These are phyloP conservation scores for Habroteleia sp. DNA, from an alignment of 2,888 invertebrate species.

Conservation along the genomic window DNA sequence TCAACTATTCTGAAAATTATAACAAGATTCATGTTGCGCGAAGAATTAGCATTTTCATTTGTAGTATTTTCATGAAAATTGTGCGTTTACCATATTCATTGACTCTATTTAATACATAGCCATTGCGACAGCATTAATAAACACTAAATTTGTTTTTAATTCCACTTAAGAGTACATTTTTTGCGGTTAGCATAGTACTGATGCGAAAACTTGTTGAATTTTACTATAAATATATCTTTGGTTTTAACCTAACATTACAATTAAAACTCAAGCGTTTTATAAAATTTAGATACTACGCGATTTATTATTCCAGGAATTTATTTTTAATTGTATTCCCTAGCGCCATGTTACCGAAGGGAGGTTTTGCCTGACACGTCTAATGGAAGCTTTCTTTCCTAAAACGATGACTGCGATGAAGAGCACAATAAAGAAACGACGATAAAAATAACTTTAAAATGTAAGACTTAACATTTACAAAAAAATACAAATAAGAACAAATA, in stretches of 20 bases:
- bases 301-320: slow-evolving; percentile 63
- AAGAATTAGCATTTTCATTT: slow-evolving; percentile 45
- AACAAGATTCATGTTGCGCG: slow-evolving; percentile 36
- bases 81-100: slow-evolving; percentile 47
- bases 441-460: slow-evolving; percentile 19
- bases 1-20: slow-evolving; percentile 55
- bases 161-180: slow-evolving; percentile 1
- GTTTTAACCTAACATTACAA: slow-evolving; percentile 33
- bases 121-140: slow-evolving; percentile 20
- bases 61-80: slow-evolving; percentile 44
- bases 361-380: slow-evolving; percentile 62
- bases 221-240: slow-evolving; percentile 32
- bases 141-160: slow-evolving; percentile 8
- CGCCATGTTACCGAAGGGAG: slow-evolving; percentile 44
- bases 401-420: slow-evolving; percentile 55
- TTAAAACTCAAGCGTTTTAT: slow-evolving; percentile 30
- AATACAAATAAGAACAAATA: background rate
- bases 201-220: slow-evolving; percentile 45
- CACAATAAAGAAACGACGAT: slow-evolving; percentile 45
- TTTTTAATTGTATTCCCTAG: slow-evolving; percentile 67
- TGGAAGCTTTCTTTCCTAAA: slow-evolving; percentile 61
- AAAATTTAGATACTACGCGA: slow-evolving; percentile 40
- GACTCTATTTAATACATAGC: slow-evolving; percentile 19
- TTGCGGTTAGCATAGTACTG: background rate
- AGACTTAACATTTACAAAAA: too few species aligned